phyloP scores from a whole-genome alignment of 2,888 invertebrate species.

The Spisula subtruncata region DNA sequence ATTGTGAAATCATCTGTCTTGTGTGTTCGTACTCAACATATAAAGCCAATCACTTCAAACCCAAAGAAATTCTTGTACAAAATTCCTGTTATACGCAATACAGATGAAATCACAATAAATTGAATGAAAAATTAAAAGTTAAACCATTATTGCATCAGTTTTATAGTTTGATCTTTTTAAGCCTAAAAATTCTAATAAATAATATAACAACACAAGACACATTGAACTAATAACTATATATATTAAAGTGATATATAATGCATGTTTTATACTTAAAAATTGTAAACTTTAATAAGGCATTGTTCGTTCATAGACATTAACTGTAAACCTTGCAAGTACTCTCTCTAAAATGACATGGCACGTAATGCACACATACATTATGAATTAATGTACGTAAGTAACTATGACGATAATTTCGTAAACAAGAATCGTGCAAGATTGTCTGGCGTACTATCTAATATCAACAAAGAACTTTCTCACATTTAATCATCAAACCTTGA shows the following conservation, averaged over 20 bases:
- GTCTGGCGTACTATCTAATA: conserved; percentile 12
- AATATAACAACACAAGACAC: conserved; percentile 74
- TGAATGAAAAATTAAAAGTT: conserved; percentile 32
- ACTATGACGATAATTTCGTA: neutral
- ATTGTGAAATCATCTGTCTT: conserved; percentile 16
- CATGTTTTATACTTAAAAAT: conserved; percentile 29
- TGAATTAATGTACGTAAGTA: neutral
- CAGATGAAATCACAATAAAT: conserved; percentile 22
- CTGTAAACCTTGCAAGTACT: conserved; percentile 31
- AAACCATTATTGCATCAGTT: conserved; percentile 58
- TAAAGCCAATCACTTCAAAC: neutral
- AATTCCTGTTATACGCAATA: neutral
- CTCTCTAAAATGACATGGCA: conserved; percentile 22
- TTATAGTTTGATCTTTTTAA: conserved; percentile 63
- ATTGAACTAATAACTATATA: conserved; percentile 71
- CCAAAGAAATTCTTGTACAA: neutral
- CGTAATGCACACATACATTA: neutral
- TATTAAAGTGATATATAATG: conserved; percentile 56
- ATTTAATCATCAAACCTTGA: conserved; percentile 10
- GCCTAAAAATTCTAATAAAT: conserved; percentile 71
- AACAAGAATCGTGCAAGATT: conserved; percentile 7
- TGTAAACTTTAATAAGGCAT: conserved; percentile 29
- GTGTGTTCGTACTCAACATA: neutral
- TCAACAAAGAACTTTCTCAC: neutral
- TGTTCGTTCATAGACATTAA: conserved; percentile 25